Evolutionary conservation across 2,888 invertebrate species (phyloP).

Genomic region (Thalpophila matura): DNA sequence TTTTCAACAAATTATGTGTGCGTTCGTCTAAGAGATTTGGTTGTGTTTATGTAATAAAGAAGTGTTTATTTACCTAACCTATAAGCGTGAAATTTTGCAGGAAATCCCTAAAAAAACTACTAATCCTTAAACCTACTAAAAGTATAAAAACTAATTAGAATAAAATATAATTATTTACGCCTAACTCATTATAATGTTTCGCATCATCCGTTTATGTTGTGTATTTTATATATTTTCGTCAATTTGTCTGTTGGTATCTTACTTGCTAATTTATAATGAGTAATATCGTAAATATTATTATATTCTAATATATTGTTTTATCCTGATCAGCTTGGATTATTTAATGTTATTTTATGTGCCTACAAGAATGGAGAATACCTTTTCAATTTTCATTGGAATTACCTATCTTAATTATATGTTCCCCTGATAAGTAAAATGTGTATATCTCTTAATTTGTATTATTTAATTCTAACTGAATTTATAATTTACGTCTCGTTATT

Average conservation of each 20-base stretch:
- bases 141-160: neutral
- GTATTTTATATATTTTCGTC: too few relatives aligned
- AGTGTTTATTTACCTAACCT: conserved; percentile 25
- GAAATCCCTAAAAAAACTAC: neutral
- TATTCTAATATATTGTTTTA: neutral
- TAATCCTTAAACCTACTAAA: neutral
- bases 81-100: conserved; percentile 27
- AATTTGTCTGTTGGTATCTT: neutral
- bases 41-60: conserved; percentile 16
- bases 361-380: conserved; percentile 34
- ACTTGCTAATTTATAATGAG: neutral
- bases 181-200: too few relatives aligned
- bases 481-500: too few relatives aligned
- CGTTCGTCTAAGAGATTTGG: conserved; percentile 24
- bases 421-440: too few relatives aligned
- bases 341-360: neutral
- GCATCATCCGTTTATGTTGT: too few relatives aligned
- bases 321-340: neutral
- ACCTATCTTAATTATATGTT: neutral
- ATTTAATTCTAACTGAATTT: too few relatives aligned
- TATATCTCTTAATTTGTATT: too few relatives aligned
- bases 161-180: too few relatives aligned
- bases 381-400: neutral
- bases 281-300: too few relatives aligned
- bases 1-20: conserved; percentile 27